Base-by-base conservation (phyloP, 1,140 invertebrate genomes). In the Leptopilina clavipes region DNA sequence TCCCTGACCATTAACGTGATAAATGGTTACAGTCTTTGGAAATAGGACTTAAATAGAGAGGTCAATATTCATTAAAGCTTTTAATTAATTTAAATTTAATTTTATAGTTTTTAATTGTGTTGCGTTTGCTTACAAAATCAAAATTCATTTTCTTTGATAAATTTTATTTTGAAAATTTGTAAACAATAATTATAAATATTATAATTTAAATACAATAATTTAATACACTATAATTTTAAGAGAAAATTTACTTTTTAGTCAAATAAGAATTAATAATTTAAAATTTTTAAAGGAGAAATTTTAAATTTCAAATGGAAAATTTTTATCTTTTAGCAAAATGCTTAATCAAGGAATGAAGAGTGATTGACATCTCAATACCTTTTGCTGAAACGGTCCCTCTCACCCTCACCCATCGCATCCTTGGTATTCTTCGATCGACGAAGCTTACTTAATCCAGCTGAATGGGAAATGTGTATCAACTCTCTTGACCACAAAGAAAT, bases 391-490 rank as follows among this genome's bases (percentile, higher is more conserved):
- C 85, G 84, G 76, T 88, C 86, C 73, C 82, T 87, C 81, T 82
- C 88, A 74, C 86, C 83, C 78, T 88, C 87, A 77, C 85, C 88
- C 88, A 89, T 89, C 74, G 88, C 88, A 89, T 89, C 83, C 79
- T 89, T 80, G 82, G 59, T 76, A 76, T 73, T 78, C 77, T 80
- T 78, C 81, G 81, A 81, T 83, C 78, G 79, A 65, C 78, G 75
- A 72, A 37, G 5, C 17, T 52, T 52, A 52, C 14, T 52, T 17
- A 52, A 65, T 19, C 59, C n/a, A 25, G 8, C 12, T 25, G 56
- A 25, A 59, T 19, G 19, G 22, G 25, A 59, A 59, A 59, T 25
- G 56, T 59, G 22, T 19, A 59, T 19, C 22, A 25, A 25, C 19
- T 65, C 12, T 22, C 12, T 25, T 31, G 19, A 65, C 59, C 59